Base-by-base conservation (phyloP, 64 coral and sea anemone genomes). In the Montipora capricornis region DNA sequence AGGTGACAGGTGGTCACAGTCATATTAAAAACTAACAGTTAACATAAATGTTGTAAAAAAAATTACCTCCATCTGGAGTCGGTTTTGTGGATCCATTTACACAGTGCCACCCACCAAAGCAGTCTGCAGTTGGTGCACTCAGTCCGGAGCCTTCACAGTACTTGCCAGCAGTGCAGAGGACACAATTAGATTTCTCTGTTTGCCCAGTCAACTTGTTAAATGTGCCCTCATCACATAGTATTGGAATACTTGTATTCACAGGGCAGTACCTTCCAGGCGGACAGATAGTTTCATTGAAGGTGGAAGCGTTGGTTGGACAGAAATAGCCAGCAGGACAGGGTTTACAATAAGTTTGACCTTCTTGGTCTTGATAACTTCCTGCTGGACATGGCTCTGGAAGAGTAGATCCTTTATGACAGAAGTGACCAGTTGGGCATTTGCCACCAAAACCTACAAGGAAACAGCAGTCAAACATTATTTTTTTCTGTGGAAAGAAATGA, bases 31-130 rank as follows among this genome's bases (percentile, higher is more conserved):
- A 55, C 13, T 8, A 19, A 13, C 8, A 48, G 2, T 22, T 52
- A 44, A 4, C 61, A 29, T 1, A 5, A 19, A 57, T 44, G 6
- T 8, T 57, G 53, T 57, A 57, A 20, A 68, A 78, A 10, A 22
- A 15, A 24, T 24, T 96, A 99, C 98, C 98, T 90, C 75, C 98
- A 88, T 46, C 76, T 50, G 98, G 98, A 15, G 88, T 94, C 16
- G 87, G 68, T 5, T 69, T 80, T 5, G 80, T 83, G 3, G 98
- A 96, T 74, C 98, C 98, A 96, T 94, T 96, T 3, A 83, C 85
- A 87, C 98, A 99, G 74, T 94, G 96, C 98, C 98, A 99, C 7
- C 98, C 98, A 13, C 93, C 95, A 44, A 90, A 94, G 59, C 98
- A 99, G 67, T 96, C 89, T 24, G 74, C 89, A 44, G 95, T 99